Conservation (phyloP, 92 coral and sea anemone genomes). For the Phenganax stokvisi region DNA sequence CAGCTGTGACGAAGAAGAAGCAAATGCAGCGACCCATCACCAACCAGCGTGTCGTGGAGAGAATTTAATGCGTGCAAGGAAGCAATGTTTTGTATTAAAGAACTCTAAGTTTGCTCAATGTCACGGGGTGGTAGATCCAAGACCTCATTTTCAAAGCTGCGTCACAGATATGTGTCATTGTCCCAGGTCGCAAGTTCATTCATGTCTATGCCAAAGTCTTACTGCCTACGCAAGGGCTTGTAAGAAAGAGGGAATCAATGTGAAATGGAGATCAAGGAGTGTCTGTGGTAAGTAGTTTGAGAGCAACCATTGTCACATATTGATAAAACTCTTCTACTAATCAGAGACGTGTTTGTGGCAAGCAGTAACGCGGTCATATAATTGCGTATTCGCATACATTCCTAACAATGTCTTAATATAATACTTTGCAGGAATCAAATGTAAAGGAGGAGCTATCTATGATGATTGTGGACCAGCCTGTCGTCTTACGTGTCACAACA, state of each 20-base stretch:
- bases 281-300: not conserved
- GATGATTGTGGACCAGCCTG: slow-evolving; percentile 95
- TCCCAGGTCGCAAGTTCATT: slow-evolving; percentile 44
- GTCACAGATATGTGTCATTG: slow-evolving; percentile 85
- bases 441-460: slow-evolving; percentile 86
- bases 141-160: slow-evolving; percentile 61
- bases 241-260: slow-evolving; percentile 54
- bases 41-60: slow-evolving; percentile 50
- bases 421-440: slow-evolving; percentile 54
- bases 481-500: slow-evolving; percentile 67
- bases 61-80: slow-evolving; percentile 67
- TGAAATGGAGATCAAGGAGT: slow-evolving; percentile 62
- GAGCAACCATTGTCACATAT: not conserved
- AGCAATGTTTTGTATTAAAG: slow-evolving; percentile 74
- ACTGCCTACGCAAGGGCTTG: slow-evolving; percentile 86
- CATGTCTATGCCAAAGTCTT: slow-evolving; percentile 80
- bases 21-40: slow-evolving; percentile 57
- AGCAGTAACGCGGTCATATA: not conserved
- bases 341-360: slow-evolving; percentile 10
- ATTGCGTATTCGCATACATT: too few relatives aligned
- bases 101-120: slow-evolving; percentile 71
- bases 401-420: not conserved
- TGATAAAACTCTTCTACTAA: not conserved
- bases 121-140: slow-evolving; percentile 70
- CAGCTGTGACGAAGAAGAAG: slow-evolving; percentile 41